phyloP scores from a whole-genome alignment of 2,888 invertebrate species.

The Thymelicus sylvestris region DNA sequence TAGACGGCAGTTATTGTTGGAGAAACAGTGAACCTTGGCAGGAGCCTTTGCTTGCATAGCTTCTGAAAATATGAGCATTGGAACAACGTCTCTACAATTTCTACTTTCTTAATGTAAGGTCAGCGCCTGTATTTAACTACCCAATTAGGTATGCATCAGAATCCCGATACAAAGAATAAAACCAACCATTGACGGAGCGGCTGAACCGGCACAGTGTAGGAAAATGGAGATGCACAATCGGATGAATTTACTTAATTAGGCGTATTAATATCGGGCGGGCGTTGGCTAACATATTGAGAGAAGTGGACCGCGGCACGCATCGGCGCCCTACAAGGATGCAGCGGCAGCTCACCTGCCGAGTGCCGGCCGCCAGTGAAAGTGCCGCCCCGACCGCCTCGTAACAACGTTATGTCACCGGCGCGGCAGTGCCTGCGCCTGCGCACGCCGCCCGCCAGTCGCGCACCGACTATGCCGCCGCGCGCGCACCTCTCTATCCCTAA shows the following conservation, averaged over 20 bases:
- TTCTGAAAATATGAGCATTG: too few species aligned
- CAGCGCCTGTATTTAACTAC: too few species aligned
- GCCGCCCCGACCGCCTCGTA: constrained; percentile 68
- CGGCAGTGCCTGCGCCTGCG: not conserved
- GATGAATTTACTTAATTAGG: constrained; percentile 15
- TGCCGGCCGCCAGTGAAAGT: constrained; percentile 74
- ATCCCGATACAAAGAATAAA: too few species aligned
- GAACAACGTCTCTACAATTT: too few species aligned
- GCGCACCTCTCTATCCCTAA: constrained; percentile 60
- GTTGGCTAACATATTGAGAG: constrained; percentile 38
- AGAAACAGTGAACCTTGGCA: too few species aligned
- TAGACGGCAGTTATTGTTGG: too few species aligned
- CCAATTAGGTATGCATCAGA: too few species aligned
- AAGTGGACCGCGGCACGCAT: constrained; percentile 49
- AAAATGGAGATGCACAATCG: constrained; percentile 11
- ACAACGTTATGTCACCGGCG: constrained; percentile 75
- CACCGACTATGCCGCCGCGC: constrained; percentile 72
- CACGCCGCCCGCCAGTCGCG: constrained; percentile 60
- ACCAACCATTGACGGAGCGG: too few species aligned
- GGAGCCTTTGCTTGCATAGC: too few species aligned
- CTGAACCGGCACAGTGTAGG: constrained; percentile 8
- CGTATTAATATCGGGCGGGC: constrained; percentile 23
- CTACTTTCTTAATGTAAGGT: too few species aligned
- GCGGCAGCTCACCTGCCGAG: constrained; percentile 51
- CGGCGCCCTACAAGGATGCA: constrained; percentile 55